A percentile compares a stretch with the other conserved stretches of the same genome.
These are phyloP conservation scores for Rhagologus leucostigma DNA, from an alignment of 2,113 vertebrate genomes.

Conservation along the genomic window DNA sequence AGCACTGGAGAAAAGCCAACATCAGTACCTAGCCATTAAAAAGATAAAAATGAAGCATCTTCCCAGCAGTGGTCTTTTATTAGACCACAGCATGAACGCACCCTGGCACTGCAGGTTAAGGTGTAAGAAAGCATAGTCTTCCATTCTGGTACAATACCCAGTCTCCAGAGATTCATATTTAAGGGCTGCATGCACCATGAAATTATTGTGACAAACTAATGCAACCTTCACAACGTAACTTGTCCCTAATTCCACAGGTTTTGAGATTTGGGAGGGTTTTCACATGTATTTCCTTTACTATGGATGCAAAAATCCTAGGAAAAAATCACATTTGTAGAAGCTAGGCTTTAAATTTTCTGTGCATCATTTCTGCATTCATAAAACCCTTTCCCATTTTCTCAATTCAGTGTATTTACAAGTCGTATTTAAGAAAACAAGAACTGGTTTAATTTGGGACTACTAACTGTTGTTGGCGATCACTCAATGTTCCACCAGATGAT, in stretches of 20 bases:
- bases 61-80: background rate
- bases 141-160: background rate
- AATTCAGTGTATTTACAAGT: background rate
- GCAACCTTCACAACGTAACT: background rate
- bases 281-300: background rate
- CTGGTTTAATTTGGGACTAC: background rate
- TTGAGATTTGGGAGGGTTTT: rapidly evolving
- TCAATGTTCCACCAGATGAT: background rate
- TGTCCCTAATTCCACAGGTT: background rate
- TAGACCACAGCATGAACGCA: background rate
- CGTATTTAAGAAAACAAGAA: background rate
- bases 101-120: background rate
- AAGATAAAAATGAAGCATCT: background rate
- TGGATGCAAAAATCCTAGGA: background rate
- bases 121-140: background rate
- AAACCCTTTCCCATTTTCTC: background rate
- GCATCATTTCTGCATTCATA: background rate
- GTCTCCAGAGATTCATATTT: background rate
- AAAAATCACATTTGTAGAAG: background rate
- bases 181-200: background rate
- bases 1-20: background rate
- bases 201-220: background rate
- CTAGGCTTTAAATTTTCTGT: background rate
- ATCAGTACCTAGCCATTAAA: background rate
- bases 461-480: background rate